Evolutionary conservation across 1,140 invertebrate genomes (phyloP).

Genomic region (Eurosta solidaginis): DNA sequence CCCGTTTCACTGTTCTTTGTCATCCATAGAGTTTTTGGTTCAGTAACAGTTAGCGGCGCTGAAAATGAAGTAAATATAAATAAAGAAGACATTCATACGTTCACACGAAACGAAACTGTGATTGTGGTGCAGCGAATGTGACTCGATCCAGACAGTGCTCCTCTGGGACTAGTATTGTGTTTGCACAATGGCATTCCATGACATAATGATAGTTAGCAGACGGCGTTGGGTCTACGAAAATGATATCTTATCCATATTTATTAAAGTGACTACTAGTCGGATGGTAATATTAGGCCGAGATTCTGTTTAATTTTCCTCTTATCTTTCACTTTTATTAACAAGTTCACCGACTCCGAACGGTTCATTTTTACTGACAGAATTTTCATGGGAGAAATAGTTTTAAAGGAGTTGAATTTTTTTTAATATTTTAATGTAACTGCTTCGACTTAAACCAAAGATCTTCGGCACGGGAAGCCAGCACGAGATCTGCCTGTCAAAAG

Average conservation of each 20-base stretch:
- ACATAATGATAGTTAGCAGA: slow-evolving; percentile 29
- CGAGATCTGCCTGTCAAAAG: no score
- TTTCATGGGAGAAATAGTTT: no score
- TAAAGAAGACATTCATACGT: not conserved
- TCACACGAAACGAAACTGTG: not conserved
- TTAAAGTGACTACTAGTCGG: no score
- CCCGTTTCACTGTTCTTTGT: not conserved
- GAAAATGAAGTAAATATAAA: not conserved
- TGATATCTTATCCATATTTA: not conserved
- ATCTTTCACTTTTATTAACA: no score
- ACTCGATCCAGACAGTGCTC: not conserved
- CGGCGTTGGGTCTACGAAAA: not conserved
- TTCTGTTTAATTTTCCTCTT: no score
- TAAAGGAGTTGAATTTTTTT: no score
- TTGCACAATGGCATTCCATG: not conserved
- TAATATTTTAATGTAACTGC: no score
- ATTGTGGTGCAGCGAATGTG: slow-evolving; percentile 13
- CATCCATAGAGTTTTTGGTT: not conserved
- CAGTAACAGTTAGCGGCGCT: not conserved
- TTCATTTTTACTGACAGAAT: no score
- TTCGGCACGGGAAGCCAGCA: no score
- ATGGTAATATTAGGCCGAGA: no score
- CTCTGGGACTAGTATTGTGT: slow-evolving; percentile 4
- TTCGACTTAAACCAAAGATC: no score
- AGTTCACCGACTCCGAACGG: no score